A percentile compares a stretch with the other conserved stretches of the same genome.
Evolutionary conservation across 2,888 invertebrate genomes (phyloP).

Genomic region (Dichetophora obliterata): DNA sequence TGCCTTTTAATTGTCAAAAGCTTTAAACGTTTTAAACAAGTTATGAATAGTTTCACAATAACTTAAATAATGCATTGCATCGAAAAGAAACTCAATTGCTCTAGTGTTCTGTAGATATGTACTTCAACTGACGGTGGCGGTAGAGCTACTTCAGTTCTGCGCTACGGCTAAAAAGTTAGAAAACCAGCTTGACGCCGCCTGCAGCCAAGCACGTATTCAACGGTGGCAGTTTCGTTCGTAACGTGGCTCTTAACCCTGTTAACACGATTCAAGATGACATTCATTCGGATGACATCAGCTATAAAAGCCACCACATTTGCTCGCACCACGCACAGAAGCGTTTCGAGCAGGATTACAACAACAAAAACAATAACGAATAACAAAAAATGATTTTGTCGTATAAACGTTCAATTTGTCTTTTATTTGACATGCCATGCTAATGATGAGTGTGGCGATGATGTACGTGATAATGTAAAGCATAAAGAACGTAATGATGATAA

Average conservation of each 20-base stretch:
- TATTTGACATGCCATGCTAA: background rate
- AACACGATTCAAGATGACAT: conserved; percentile 8
- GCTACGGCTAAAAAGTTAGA: background rate
- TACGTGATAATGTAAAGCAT: background rate
- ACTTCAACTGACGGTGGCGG: no score
- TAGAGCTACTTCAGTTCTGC: no score
- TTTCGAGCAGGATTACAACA: background rate
- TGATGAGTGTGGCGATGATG: background rate
- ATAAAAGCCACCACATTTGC: background rate
- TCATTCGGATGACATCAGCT: background rate
- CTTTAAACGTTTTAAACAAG: no score
- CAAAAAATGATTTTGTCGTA: background rate
- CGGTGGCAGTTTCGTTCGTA: background rate
- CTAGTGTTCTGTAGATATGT: no score
- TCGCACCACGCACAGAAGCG: background rate
- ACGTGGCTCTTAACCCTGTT: conserved; percentile 29
- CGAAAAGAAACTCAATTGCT: no score
- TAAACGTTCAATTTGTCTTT: background rate
- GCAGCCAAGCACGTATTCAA: conserved; percentile 25
- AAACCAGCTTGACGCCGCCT: background rate
- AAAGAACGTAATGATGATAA: background rate
- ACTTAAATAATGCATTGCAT: no score
- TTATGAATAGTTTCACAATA: no score
- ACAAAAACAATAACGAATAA: background rate
- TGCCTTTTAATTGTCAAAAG: no score